phyloP scores from a whole-genome alignment of 1,140 invertebrate genomes.

The Cyclina sinensis region DNA sequence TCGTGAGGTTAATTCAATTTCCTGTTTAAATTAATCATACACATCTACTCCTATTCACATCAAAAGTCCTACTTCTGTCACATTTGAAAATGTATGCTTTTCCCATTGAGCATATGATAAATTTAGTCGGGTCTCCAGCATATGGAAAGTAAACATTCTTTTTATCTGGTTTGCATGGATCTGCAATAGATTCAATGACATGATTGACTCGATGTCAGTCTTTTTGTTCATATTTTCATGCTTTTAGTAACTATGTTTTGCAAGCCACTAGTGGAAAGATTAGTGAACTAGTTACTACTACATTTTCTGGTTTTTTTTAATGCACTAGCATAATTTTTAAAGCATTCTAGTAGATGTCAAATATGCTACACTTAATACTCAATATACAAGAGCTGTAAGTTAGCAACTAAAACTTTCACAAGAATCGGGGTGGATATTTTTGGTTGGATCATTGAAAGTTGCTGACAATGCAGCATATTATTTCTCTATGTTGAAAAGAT shows the following conservation, averaged over 20 bases:
- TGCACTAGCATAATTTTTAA: no score
- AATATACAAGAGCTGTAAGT: no score
- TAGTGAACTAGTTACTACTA: no score
- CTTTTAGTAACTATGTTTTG: not conserved
- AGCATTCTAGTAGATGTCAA: not conserved
- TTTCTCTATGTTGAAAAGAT: no score
- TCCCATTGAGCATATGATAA: slow-evolving; percentile 62
- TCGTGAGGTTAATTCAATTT: no score
- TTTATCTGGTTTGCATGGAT: slow-evolving; percentile 65
- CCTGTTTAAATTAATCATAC: not conserved
- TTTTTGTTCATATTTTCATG: not conserved
- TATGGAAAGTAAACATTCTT: slow-evolving; percentile 60
- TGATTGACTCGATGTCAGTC: not conserved
- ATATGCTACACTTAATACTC: no score
- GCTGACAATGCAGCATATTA: no score
- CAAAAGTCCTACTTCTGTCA: slow-evolving; percentile 33
- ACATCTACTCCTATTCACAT: slow-evolving; percentile 28
- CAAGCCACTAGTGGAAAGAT: not conserved
- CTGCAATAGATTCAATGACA: slow-evolving; percentile 33
- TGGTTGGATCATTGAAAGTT: no score
- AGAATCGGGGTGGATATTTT: no score
- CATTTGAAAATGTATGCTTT: slow-evolving; percentile 53
- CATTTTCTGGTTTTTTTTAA: not conserved
- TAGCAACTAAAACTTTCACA: no score
- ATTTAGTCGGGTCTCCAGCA: slow-evolving; percentile 34